Evolutionary conservation across 1,140 invertebrate species (phyloP).

Genomic region (Pissodes strobi): DNA sequence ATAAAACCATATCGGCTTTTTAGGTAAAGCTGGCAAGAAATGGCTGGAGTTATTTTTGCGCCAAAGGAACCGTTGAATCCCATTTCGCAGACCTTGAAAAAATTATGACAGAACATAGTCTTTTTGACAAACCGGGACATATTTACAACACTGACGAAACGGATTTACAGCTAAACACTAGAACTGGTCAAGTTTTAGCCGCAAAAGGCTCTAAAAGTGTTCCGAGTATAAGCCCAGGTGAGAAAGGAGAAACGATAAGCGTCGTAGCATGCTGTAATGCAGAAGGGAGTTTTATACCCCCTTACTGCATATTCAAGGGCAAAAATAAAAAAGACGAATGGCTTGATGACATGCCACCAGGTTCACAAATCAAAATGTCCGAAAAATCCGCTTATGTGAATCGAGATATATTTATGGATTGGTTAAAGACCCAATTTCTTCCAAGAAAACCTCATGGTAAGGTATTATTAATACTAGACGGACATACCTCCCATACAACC

Average conservation of each 20-base stretch:
- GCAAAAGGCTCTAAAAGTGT: slow-evolving; percentile 47
- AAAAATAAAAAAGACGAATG: slow-evolving; percentile 50
- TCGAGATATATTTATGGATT: slow-evolving; percentile 51
- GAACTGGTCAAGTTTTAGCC: slow-evolving; percentile 45
- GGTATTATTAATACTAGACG: too few relatives aligned
- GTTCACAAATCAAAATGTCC: too few relatives aligned
- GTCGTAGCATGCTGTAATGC: slow-evolving; percentile 40
- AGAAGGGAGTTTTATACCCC: too few relatives aligned
- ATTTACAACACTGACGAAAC: slow-evolving; percentile 27
- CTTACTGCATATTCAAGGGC: too few relatives aligned
- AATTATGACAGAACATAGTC: slow-evolving; percentile 7
- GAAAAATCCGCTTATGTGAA: slow-evolving; percentile 53
- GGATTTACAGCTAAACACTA: slow-evolving; percentile 42
- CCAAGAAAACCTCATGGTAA: too few relatives aligned
- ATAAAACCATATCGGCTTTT: too few relatives aligned
- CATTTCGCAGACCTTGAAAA: slow-evolving; percentile 7
- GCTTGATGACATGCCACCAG: too few relatives aligned
- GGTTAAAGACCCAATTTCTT: slow-evolving; percentile 52
- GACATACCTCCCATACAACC: too few relatives aligned
- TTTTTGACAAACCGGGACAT: slow-evolving; percentile 14
- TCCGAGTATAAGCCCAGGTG: slow-evolving; percentile 2
- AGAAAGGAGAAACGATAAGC: slow-evolving; percentile 45
- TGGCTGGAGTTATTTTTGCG: too few relatives aligned
- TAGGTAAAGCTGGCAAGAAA: not conserved
- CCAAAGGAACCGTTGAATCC: slow-evolving; percentile 1